A percentile compares a stretch with the other conserved stretches of the same genome.
These are phyloP conservation scores for Vespertilio murinus DNA, from an alignment of 2,797 vertebrate species.

Conservation along the genomic window DNA sequence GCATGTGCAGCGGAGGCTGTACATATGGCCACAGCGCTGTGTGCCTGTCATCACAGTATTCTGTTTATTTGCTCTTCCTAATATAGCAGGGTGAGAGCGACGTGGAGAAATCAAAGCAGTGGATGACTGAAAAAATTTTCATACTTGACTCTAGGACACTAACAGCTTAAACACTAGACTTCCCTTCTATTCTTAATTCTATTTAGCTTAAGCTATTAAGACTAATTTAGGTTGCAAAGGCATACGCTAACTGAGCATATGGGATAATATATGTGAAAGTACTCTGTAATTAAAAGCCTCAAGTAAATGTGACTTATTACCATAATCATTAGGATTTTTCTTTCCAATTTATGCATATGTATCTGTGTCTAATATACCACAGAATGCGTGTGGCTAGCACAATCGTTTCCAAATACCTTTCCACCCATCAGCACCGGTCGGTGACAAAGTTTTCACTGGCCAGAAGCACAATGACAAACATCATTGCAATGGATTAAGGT, in stretches of 20 bases:
- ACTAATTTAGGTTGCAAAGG: slow-evolving; percentile 70
- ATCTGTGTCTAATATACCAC: neutral
- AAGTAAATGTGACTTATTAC: slow-evolving; percentile 47
- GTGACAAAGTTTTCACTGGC: neutral
- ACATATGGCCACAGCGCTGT: neutral
- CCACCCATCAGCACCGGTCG: neutral
- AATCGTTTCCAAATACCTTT: slow-evolving; percentile 1
- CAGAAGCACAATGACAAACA: slow-evolving; percentile 37
- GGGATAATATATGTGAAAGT: slow-evolving; percentile 64
- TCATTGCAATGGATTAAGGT: neutral
- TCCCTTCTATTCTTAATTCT: slow-evolving; percentile 63
- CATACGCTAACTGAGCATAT: slow-evolving; percentile 53
- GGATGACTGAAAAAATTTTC: slow-evolving; percentile 40
- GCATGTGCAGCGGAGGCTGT: neutral
- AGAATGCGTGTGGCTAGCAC: neutral
- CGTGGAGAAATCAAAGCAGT: slow-evolving; percentile 34
- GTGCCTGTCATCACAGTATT: neutral
- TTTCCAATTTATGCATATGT: neutral
- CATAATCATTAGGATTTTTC: slow-evolving; percentile 52
- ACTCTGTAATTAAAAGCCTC: slow-evolving; percentile 67
- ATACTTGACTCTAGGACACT: slow-evolving; percentile 59
- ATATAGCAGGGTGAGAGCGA: neutral
- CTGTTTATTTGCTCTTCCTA: slow-evolving; percentile 49
- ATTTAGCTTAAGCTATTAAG: slow-evolving; percentile 64
- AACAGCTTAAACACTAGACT: slow-evolving; percentile 53